A percentile compares a stretch with the other conserved stretches of the same genome.
These are phyloP conservation scores for Synergus gifuensis DNA, from an alignment of 2,888 invertebrate genomes.

Conservation along the genomic window DNA sequence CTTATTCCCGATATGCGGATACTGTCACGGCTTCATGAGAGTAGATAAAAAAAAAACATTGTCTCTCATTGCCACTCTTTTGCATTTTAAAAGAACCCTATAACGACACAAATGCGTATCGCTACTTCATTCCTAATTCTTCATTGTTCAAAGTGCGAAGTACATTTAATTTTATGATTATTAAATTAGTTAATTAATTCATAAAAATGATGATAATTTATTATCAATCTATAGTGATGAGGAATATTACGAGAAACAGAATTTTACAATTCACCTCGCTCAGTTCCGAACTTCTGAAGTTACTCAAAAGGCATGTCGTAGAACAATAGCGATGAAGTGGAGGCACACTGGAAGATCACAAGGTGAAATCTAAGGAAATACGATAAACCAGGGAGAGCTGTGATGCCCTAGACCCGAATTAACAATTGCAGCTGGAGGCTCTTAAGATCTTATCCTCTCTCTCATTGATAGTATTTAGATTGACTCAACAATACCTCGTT, in stretches of 20 bases:
- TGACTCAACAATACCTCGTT: neutral
- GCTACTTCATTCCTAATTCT: no score
- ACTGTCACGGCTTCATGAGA: conserved; percentile 54
- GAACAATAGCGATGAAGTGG: conserved; percentile 51
- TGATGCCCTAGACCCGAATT: conserved; percentile 55
- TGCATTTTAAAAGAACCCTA: no score
- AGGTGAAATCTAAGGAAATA: conserved; percentile 48
- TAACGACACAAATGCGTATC: no score
- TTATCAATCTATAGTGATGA: no score
- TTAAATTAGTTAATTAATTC: no score
- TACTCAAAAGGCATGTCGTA: neutral
- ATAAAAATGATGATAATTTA: no score
- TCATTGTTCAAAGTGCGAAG: no score
- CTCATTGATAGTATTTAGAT: neutral
- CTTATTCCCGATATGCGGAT: conserved; percentile 70
- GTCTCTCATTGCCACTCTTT: no score
- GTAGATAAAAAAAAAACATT: no score
- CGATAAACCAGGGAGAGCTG: conserved; percentile 45
- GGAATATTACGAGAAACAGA: neutral
- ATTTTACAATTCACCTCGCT: neutral
- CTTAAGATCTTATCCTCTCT: conserved; percentile 49
- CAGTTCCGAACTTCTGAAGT: neutral
- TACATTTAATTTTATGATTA: no score
- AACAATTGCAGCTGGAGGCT: conserved; percentile 39
- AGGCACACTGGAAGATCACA: conserved; percentile 50